Evolutionary conservation across 1,140 invertebrate species (phyloP), one percentile per base, ranked within the genome.

Genomic region (Macrocentrus cingulum): DNA sequence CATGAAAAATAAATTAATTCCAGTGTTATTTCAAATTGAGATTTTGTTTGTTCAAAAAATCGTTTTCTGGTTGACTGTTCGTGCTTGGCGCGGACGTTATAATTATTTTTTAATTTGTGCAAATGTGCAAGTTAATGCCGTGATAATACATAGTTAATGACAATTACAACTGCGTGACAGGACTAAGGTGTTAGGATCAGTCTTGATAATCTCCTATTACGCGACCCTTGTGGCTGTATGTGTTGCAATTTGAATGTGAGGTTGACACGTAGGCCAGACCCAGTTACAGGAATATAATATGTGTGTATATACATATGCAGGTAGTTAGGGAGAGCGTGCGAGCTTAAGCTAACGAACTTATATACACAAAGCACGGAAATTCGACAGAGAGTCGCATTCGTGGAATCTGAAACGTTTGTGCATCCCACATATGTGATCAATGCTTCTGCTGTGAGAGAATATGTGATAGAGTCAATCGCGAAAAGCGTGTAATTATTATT

Each of bases 401-500:
- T 20, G 22, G 20, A 58, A 44, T 29, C 36, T 39, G 23, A 51
- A 23, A 51, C 34, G 56, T 58, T 51, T 36, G 18, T 3, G 8
- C 22, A 51, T 51, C 45, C 39, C 23, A 58, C 23, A 51, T n/a
- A n/a, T 32, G 39, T 41, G 48, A 57, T 57, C 55, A 50, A 48
- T 23, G 46, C 46, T 57, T 50, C 18, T 15, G 45, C 25, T 44
- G 25, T 19, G 22, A 51, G 50, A 36, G 56, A 58, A 57, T 57
- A 42, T 41, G 34, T 50, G 22, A 45, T 51, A n/a, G 22, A 13
- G 20, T 34, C 36, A 18, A 23, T 2, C n/a, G 48, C 42, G 29
- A 18, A n/a, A 51, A 45, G n/a, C 11, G 6, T 25, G 46, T 42
- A 41, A 51, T 16, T 44, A n/a, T 51, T 44, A 58, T 51, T 51